Base-by-base conservation (phyloP, 2,797 vertebrate species). In the Microchirus variegatus region DNA sequence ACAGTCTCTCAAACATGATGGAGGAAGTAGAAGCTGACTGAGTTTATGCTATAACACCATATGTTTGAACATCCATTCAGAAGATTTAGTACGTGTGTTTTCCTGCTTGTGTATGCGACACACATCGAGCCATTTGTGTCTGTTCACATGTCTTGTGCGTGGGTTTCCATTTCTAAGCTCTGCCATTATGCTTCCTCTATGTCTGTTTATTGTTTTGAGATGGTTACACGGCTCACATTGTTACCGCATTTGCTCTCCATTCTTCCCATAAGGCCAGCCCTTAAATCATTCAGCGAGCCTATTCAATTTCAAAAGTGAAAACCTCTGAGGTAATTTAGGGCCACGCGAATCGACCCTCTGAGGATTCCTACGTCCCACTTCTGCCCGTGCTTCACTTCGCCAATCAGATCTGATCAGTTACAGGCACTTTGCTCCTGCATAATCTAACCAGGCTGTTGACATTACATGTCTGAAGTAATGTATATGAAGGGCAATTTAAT, bases 241-340 rank as follows among this genome's bases (percentile, higher is more conserved):
- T 80, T 82, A 78, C 65, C 3, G 53, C 67, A 45, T 63, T 67
- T 44, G 65, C 65, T 59, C 64, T 64, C 70, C 69, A 77, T 77
- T 78, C 77, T 82, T 79, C 77, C 82, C 70, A 81, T 82, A 82
- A 85, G 83, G 65, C 74, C 62, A 1, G 70, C 52, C 53, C 46
- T 81, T 85, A 88, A 85, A 84, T 85, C 81, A 83, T 77, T 71
- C 71, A 78, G 73, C 65, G 62, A 50, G 72, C 75, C 57, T 72
- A 81, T 87, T 87, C 78, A 73, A 76, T 86, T 88, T 83, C 79
- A 78, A 74, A 87, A 82, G 71, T 73, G 83, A 81, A 83, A 75
- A 74, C 69, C 22, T 44, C 48, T 63, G 69, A 67, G 78, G 77
- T 87, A 78, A 86, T 89, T 85, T 70, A 83, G 62, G 54, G 69